A percentile compares a stretch with the other conserved stretches of the same genome.
These are phyloP conservation scores for fruit fly (Drosophila melanogaster) DNA, from an alignment of 1,140 invertebrate genomes.

Conservation along the genomic window Release_6_plus_ISO1_MT NT_037436.4:12612001-12612500, in stretches of 20 bases:
- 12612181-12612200: slow-evolving; percentile 79
- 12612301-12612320: slow-evolving; percentile 5
- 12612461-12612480: slow-evolving; percentile 63
- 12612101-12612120: slow-evolving; percentile 67
- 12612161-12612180: slow-evolving; percentile 82
- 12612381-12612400: slow-evolving; percentile 35
- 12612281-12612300: slow-evolving; percentile 35
- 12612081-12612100: slow-evolving; percentile 33
- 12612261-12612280: slow-evolving; percentile 34
- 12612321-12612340: slow-evolving; percentile 25
- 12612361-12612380: slow-evolving; percentile 12
- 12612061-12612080: neutral
- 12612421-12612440: slow-evolving; percentile 80
- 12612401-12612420: slow-evolving; percentile 60
- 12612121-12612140: slow-evolving; percentile 58
- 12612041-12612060: slow-evolving; percentile 5
- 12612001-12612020: slow-evolving; percentile 34
- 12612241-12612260: slow-evolving; percentile 22
- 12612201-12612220: slow-evolving; percentile 71
- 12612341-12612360: slow-evolving; percentile 33
- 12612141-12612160: slow-evolving; percentile 82
- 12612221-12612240: slow-evolving; percentile 46
- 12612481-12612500: slow-evolving; percentile 69
- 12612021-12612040: slow-evolving; percentile 10
- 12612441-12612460: slow-evolving; percentile 76